A percentile compares a stretch with the other conserved stretches of the same genome.
Conservation (phyloP, 1,140 invertebrate genomes). For the Dendrolimus kikuchii region DNA sequence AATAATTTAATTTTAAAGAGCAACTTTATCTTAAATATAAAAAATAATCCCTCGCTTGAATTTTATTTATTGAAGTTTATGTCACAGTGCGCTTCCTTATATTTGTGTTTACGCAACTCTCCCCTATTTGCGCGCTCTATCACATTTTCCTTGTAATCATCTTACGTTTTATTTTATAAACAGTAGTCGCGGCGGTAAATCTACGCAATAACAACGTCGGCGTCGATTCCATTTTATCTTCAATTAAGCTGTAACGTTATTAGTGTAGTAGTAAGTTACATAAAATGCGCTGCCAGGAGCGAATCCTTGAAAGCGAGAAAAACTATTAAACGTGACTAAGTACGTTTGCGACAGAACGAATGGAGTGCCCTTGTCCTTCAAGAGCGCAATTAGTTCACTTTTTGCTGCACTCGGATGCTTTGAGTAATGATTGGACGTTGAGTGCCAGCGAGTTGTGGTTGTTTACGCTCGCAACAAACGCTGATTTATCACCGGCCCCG, state of each 20-base stretch:
- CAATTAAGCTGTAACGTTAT: background rate
- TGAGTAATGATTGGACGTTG: conserved; percentile 59
- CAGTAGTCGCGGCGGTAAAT: conserved; percentile 5
- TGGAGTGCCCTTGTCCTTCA: conserved; percentile 61
- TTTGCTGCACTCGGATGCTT: conserved; percentile 61
- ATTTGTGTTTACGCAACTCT: conserved; percentile 19
- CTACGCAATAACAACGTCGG: conserved; percentile 1
- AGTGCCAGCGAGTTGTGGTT: conserved; percentile 33
- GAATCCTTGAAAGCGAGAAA: conserved; percentile 42
- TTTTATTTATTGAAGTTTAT: conserved; percentile 22
- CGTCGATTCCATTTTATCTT: conserved; percentile 2
- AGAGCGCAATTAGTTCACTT: conserved; percentile 63
- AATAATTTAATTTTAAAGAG: no score
- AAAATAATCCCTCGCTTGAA: conserved; percentile 13
- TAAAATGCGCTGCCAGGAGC: conserved; percentile 8
- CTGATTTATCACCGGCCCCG: conserved; percentile 48
- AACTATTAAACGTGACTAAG: conserved; percentile 68
- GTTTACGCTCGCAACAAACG: conserved; percentile 53
- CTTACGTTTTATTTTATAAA: conserved; percentile 20
- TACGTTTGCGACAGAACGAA: conserved; percentile 52
- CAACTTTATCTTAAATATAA: conserved; percentile 18
- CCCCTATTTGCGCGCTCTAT: conserved; percentile 16
- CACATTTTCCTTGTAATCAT: conserved; percentile 20
- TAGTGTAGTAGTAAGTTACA: background rate
- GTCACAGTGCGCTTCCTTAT: conserved; percentile 11